Percentiles rank a stretch among this genome's conserved stretches.
Evolutionary conservation across 2,888 invertebrate species (phyloP).

Genomic region (Drosophila prolongata): DNA sequence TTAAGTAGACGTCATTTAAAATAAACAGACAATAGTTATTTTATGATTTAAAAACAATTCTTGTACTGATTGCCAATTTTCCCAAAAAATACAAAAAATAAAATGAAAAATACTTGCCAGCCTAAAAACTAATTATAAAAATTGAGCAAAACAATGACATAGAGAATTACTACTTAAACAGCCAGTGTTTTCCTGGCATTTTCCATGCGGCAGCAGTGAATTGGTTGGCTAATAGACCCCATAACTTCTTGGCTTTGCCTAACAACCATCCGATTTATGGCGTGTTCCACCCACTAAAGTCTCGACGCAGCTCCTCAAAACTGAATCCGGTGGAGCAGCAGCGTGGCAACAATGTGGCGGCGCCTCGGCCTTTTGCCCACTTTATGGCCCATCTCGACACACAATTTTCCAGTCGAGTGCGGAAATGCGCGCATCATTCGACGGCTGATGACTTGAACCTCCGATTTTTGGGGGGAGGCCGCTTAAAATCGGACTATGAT

Average conservation of each 20-base stretch:
- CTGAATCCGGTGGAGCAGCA: constrained; percentile 20
- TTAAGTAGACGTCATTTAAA: no score
- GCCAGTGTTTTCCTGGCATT: background rate
- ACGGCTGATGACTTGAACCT: constrained; percentile 28
- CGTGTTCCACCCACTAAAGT: constrained; percentile 17
- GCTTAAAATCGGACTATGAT: constrained; percentile 21
- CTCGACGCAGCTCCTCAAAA: constrained; percentile 27
- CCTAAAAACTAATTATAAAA: constrained; percentile 6
- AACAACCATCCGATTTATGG: constrained; percentile 20
- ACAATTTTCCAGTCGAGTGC: constrained; percentile 59
- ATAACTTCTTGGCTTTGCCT: constrained; percentile 17
- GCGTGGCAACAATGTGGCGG: constrained; percentile 66
- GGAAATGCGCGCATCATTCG: constrained; percentile 61
- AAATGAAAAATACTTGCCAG: background rate
- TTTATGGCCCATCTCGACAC: constrained; percentile 56
- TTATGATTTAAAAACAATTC: background rate
- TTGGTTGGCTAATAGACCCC: constrained; percentile 26
- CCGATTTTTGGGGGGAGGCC: background rate
- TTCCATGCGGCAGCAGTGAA: background rate
- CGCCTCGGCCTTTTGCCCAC: constrained; percentile 57
- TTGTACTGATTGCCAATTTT: no score
- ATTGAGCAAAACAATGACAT: background rate
- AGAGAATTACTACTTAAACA: background rate
- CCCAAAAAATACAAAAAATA: background rate
- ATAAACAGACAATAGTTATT: background rate